Evolutionary conservation across 1,140 invertebrate species (phyloP).

Genomic region (Formica exsecta): DNA sequence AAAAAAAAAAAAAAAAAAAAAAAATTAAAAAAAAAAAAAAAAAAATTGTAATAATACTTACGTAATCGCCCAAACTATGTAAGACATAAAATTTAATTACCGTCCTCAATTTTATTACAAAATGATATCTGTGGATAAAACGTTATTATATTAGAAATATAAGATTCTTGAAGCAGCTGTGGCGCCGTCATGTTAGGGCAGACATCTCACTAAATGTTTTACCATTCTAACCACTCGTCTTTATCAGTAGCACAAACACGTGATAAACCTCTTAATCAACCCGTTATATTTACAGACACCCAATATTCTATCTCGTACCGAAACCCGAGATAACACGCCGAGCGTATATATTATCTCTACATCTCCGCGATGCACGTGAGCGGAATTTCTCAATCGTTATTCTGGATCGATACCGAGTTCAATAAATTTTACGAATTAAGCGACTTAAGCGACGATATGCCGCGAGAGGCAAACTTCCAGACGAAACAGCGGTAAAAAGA

Average conservation of each 20-base stretch:
- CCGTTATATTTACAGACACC: slow-evolving; percentile 52
- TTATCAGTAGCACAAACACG: slow-evolving; percentile 55
- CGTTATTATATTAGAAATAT: background rate
- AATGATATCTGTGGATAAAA: background rate
- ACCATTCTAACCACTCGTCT: slow-evolving; percentile 47
- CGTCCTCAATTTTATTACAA: background rate
- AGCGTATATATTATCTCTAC: slow-evolving; percentile 23
- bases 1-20: too few relatives aligned
- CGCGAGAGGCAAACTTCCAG: background rate
- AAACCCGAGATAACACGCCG: slow-evolving; percentile 31
- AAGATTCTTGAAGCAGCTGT: background rate
- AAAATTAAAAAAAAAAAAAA: too few relatives aligned
- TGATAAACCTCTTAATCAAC: slow-evolving; percentile 54
- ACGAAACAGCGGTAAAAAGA: background rate
- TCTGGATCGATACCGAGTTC: background rate
- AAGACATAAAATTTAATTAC: too few relatives aligned
- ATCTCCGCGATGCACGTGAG: background rate
- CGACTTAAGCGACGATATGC: background rate
- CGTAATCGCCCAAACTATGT: background rate
- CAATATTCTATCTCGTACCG: slow-evolving; percentile 49
- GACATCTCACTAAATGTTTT: slow-evolving; percentile 16
- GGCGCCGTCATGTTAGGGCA: background rate
- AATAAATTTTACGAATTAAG: background rate
- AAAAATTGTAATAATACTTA: background rate
- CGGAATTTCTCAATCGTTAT: background rate